Evolutionary conservation across 2,797 vertebrate genomes (phyloP).

Genomic region (Emydoidea blandingii): DNA sequence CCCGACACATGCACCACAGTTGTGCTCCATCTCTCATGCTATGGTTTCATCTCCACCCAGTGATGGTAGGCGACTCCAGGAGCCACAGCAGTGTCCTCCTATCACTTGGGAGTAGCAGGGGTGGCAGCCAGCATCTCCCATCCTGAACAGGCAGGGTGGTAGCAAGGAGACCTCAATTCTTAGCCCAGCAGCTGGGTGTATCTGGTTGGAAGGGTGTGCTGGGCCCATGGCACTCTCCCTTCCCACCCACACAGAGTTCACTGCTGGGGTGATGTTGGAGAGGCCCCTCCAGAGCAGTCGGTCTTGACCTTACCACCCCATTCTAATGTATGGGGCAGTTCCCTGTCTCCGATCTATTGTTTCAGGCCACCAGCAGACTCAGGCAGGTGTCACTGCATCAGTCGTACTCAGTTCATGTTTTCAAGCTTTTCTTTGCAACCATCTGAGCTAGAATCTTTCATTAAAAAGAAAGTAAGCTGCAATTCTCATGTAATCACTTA

Average conservation of each 20-base stretch:
- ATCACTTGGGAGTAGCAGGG: neutral
- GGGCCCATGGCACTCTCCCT: neutral
- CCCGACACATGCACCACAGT: neutral
- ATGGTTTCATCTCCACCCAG: accelerated
- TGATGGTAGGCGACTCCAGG: neutral
- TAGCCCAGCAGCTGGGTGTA: neutral
- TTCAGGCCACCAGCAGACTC: neutral
- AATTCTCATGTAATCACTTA: accelerated
- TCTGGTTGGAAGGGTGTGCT: conserved; percentile 23
- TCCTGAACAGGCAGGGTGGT: neutral
- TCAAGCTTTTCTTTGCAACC: neutral
- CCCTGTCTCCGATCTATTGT: neutral
- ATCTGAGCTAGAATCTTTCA: neutral
- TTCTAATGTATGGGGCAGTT: neutral
- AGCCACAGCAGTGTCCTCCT: neutral
- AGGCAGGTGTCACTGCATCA: accelerated
- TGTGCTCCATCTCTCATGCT: neutral
- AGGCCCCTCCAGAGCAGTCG: neutral
- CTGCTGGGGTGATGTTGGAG: neutral
- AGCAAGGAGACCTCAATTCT: accelerated
- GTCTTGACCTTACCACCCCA: neutral
- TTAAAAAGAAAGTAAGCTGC: neutral
- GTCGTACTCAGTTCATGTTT: neutral
- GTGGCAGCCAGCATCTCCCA: neutral
- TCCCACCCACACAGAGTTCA: neutral